These are phyloP conservation scores for Typhlomys cinereus DNA, from an alignment of 2,113 vertebrate genomes.

Conservation along the genomic window DNA sequence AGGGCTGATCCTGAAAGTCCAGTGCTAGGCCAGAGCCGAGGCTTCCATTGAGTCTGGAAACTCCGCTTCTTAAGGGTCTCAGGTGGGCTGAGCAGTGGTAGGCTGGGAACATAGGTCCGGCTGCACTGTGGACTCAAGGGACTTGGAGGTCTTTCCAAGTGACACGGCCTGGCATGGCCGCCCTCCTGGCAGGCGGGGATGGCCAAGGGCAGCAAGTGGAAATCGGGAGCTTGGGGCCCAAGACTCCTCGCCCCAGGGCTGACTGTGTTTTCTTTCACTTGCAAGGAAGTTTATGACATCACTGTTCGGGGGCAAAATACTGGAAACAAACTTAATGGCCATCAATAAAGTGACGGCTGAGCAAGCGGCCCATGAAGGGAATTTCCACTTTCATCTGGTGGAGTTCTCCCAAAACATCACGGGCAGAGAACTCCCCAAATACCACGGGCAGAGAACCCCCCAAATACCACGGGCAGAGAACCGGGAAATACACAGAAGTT, in stretches of 20 bases:
- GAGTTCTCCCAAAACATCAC: not conserved
- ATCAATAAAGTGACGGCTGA: fast-evolving
- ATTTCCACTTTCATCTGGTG: not conserved
- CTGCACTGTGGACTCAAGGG: not conserved
- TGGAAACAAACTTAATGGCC: not conserved
- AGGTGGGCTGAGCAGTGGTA: not conserved
- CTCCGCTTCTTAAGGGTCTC: not conserved
- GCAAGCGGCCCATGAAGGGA: not conserved
- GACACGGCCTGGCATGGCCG: fast-evolving
- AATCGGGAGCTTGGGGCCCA: fast-evolving
- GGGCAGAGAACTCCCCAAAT: not conserved
- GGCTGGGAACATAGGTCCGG: fast-evolving
- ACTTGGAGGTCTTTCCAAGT: fast-evolving
- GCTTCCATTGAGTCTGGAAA: fast-evolving
- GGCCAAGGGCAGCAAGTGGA: fast-evolving
- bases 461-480: not conserved
- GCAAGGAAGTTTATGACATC: not conserved
- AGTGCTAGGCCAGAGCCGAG: not conserved
- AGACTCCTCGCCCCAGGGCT: fast-evolving
- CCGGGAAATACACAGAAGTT: not conserved
- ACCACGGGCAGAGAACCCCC: not conserved
- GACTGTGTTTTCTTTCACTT: fast-evolving
- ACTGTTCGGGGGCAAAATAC: not conserved
- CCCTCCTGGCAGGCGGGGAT: fast-evolving
- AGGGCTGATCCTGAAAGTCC: not conserved